phyloP scores from a whole-genome alignment of 2,113 vertebrate species.

The Agelaius phoeniceus region DNA sequence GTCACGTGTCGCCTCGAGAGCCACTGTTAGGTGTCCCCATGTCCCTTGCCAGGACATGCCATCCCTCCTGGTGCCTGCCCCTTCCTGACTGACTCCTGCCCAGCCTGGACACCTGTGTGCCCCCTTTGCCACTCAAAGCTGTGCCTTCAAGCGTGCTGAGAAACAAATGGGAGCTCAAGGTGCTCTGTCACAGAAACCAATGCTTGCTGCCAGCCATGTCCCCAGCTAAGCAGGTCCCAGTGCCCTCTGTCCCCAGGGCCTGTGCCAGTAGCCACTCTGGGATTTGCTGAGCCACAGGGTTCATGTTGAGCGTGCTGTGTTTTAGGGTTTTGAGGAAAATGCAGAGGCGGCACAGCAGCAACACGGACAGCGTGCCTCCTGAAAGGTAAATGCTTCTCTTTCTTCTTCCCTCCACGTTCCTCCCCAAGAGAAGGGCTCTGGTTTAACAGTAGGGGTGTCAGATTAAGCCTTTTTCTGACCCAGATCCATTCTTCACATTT shows the following conservation, averaged over 20 bases:
- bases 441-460: neutral
- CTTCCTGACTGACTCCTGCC: neutral
- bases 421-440: neutral
- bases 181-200: neutral
- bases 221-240: neutral
- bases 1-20: accelerated
- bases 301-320: constrained; percentile 73
- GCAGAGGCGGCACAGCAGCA: constrained; percentile 99
- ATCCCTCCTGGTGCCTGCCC: neutral
- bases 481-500: neutral
- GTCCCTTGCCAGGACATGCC: neutral
- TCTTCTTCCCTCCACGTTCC: neutral
- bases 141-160: neutral
- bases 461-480: neutral
- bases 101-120: neutral
- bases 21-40: neutral
- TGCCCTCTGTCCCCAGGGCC: neutral
- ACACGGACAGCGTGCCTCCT: constrained; percentile 89
- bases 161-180: neutral
- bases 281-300: neutral
- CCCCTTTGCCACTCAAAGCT: neutral
- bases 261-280: neutral
- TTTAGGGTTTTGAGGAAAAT: constrained; percentile 90
- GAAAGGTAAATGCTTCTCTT: constrained; percentile 82
- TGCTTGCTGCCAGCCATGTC: constrained; percentile 9